Evolutionary conservation across 2,888 invertebrate genomes (phyloP), one percentile per base, ranked within the genome.

Genomic region (Timema cristinae): DNA sequence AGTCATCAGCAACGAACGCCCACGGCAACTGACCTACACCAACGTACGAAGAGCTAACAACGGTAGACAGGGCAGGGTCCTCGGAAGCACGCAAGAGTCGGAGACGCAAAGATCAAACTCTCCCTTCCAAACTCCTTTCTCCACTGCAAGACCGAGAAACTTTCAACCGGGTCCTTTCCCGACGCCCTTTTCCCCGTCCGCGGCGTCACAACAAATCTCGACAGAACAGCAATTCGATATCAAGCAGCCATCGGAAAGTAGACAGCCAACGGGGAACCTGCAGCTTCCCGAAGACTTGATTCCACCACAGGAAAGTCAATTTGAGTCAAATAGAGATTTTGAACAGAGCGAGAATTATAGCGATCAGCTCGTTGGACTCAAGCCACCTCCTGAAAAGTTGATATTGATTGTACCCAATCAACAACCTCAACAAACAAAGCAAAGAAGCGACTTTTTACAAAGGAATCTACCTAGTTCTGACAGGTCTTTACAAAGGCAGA

Each of bases 1-100:
- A n/a, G 13, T 13, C 7, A 2, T 16, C 15, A 2, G 15, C 7
- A 56, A n/a, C 56, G 63, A 32, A 32, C 32, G 63, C 47, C 63
- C 63, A 13, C 63, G 63, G 6, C 63, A 63, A 48, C 63, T 63
- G 6, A 9, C 63, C 32, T 63, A 63, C 63, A 63, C 8, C 63
- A 63, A 11, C 63, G 48, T 63, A 32, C 10, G 15, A 9, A 16
- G 63, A 48, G 47, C 63, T 5, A 47, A 32, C 4, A 47, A 32
- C 32, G n/a, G n/a, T n/a, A n/a, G n/a, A n/a, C 16, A n/a, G 7
- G 13, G 7, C 7, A 56, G 56, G 56, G n/a, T n/a, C 54, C 11
- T 11, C 11, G 54, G 54, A 4, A 13, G 4, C n/a, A 11, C 54
- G n/a, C 15, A 2, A 5, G 15, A 59, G 59, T 15, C 59, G 7